Conservation (phyloP, 2,113 vertebrate species). For the human (Homo sapiens) region GRCh38 chr2:58956001-58956500, state of each 20-base stretch:
- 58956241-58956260: slow-evolving; percentile 87
- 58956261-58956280: slow-evolving; percentile 90
- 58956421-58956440: slow-evolving; percentile 41
- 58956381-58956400: slow-evolving; percentile 69
- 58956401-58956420: slow-evolving; percentile 68
- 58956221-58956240: slow-evolving; percentile 89
- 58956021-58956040: slow-evolving; percentile 79
- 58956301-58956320: slow-evolving; percentile 81
- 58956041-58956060: slow-evolving; percentile 86
- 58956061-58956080: slow-evolving; percentile 85
- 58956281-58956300: slow-evolving; percentile 79
- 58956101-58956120: slow-evolving; percentile 91
- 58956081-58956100: slow-evolving; percentile 88
- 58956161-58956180: slow-evolving; percentile 91
- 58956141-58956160: slow-evolving; percentile 91
- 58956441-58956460: slow-evolving; percentile 54
- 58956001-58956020: slow-evolving; percentile 58
- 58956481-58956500: slow-evolving; percentile 36
- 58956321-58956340: slow-evolving; percentile 81
- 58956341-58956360: slow-evolving; percentile 79
- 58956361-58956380: slow-evolving; percentile 85
- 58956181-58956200: slow-evolving; percentile 91
- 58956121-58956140: slow-evolving; percentile 90
- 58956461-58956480: slow-evolving; percentile 26
- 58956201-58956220: slow-evolving; percentile 92